Conservation (phyloP, 2,888 invertebrate genomes). For the Thera obeliscata region DNA sequence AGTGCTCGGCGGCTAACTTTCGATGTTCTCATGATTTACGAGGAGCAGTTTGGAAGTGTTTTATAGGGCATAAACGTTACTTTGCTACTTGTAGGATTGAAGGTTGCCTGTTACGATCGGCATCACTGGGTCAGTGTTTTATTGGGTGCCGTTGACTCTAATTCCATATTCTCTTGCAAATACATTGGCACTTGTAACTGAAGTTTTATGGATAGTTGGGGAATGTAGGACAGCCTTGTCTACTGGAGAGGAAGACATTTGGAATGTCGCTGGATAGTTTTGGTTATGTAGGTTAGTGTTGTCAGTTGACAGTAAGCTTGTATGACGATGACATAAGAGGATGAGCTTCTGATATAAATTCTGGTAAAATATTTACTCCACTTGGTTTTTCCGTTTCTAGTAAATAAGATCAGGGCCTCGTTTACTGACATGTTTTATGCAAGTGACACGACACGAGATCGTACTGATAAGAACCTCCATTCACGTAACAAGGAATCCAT, state of each 20-base stretch:
- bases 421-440: conserved; percentile 10
- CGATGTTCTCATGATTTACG: conserved; percentile 71
- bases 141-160: conserved; percentile 50
- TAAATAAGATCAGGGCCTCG: neutral
- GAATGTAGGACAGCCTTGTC: conserved; percentile 33
- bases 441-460: conserved; percentile 14
- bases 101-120: conserved; percentile 70
- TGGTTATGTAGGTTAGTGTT: conserved; percentile 7
- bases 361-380: neutral
- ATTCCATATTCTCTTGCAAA: conserved; percentile 52
- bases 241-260: conserved; percentile 17
- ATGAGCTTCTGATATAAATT: neutral
- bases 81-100: conserved; percentile 81
- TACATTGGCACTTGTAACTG: conserved; percentile 42
- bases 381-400: neutral
- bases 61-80: conserved; percentile 83
- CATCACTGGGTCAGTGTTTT: conserved; percentile 73
- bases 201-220: conserved; percentile 33
- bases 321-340: neutral
- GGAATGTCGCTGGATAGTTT: conserved; percentile 15
- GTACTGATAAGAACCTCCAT: conserved; percentile 20
- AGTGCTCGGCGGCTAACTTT: conserved; percentile 82
- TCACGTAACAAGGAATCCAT: conserved; percentile 25
- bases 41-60: conserved; percentile 79
- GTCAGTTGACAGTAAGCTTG: neutral